A percentile compares a stretch with the other conserved stretches of the same genome.
These are phyloP conservation scores for Falcunculus frontatus DNA, from an alignment of 2,113 vertebrate genomes.

Conservation along the genomic window DNA sequence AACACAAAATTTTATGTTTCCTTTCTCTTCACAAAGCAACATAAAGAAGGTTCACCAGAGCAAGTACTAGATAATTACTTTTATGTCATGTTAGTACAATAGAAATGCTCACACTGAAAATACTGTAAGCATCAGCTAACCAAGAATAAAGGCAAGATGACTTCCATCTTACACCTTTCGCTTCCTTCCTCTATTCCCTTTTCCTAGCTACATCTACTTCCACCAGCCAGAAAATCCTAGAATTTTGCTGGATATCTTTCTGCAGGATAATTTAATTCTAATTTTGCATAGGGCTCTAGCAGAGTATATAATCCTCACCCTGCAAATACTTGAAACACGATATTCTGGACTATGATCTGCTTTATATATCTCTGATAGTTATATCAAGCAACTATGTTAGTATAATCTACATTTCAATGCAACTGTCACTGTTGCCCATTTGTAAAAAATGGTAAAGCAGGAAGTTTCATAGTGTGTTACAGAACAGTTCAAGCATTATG, in stretches of 20 bases:
- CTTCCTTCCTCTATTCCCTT: background rate
- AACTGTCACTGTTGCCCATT: background rate
- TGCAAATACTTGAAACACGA: background rate
- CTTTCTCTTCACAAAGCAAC: background rate
- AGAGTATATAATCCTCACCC: background rate
- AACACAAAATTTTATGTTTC: background rate
- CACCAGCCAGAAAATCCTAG: background rate
- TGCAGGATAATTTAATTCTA: background rate
- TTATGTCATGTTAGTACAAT: background rate
- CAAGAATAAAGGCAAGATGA: background rate
- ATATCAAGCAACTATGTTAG: background rate
- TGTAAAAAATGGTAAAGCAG: background rate
- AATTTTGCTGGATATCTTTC: background rate
- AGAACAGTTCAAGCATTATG: background rate
- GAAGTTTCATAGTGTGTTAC: background rate
- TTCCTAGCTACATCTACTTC: background rate
- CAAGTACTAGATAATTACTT: background rate
- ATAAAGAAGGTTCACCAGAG: background rate
- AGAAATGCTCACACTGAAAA: background rate
- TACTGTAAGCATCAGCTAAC: background rate
- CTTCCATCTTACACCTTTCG: background rate
- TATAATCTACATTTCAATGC: background rate
- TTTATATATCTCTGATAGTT: background rate
- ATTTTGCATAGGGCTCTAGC: background rate
- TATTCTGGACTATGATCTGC: background rate